phyloP scores from a whole-genome alignment of 2,888 invertebrate genomes.

The Piscicola geometra region DNA sequence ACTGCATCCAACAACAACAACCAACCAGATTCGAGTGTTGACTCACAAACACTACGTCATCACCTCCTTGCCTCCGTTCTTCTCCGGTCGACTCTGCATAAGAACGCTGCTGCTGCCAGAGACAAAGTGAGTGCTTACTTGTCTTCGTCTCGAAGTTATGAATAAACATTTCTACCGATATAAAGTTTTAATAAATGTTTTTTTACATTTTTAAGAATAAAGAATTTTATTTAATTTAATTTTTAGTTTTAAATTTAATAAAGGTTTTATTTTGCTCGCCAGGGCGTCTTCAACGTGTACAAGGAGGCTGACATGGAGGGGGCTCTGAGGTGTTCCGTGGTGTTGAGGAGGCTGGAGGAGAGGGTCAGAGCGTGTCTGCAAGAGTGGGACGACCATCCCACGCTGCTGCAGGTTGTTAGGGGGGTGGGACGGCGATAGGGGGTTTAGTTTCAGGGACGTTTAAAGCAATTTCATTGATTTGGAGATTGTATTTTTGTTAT shows the following conservation, averaged over 20 bases:
- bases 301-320: constrained; percentile 75
- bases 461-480: too few relatives aligned
- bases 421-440: too few relatives aligned
- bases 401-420: constrained; percentile 66
- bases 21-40: background rate
- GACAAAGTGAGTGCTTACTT: background rate
- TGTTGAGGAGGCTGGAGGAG: constrained; percentile 66
- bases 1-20: too few relatives aligned
- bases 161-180: too few relatives aligned
- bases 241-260: too few relatives aligned
- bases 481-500: too few relatives aligned
- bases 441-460: too few relatives aligned
- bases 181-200: too few relatives aligned
- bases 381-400: constrained; percentile 87
- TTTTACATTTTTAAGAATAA: too few relatives aligned
- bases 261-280: too few relatives aligned
- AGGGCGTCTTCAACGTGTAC: constrained; percentile 61
- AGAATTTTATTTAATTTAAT: too few relatives aligned
- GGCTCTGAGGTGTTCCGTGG: constrained; percentile 67
- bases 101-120: background rate
- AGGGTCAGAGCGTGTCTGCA: constrained; percentile 63
- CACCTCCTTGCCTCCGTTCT: background rate
- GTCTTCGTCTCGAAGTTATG: background rate
- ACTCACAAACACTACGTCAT: background rate
- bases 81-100: background rate